phyloP scores from a whole-genome alignment of 2,888 invertebrate genomes.

The Oithona nana region DNA sequence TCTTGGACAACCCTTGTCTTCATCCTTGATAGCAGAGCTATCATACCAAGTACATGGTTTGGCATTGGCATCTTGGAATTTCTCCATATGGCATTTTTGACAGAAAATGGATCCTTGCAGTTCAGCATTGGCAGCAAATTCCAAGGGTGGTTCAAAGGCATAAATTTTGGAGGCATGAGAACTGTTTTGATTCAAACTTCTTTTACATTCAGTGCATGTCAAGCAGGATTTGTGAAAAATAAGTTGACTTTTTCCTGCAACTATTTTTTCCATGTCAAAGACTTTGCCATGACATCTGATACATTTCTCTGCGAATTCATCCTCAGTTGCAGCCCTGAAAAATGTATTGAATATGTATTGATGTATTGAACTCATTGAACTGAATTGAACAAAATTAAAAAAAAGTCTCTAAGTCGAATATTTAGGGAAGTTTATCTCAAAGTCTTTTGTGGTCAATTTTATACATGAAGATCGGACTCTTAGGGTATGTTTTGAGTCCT shows the following conservation, averaged over 20 bases:
- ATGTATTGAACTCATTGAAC: too few species aligned
- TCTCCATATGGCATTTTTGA: neutral
- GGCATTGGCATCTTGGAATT: neutral
- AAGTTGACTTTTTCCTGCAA: neutral
- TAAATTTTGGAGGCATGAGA: neutral
- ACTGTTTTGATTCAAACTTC: neutral
- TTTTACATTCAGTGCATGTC: neutral
- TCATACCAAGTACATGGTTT: neutral
- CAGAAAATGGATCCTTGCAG: neutral
- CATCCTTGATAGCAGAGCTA: neutral
- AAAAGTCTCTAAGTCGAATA: too few species aligned
- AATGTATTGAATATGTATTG: too few species aligned
- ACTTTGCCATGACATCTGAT: slow-evolving; percentile 2
- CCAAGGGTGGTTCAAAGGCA: too few species aligned
- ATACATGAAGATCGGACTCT: too few species aligned
- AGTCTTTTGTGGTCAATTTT: too few species aligned
- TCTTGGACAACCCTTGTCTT: slow-evolving; percentile 1
- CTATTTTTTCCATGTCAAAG: slow-evolving; percentile 4
- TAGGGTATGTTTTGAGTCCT: too few species aligned
- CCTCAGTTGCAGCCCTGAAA: too few species aligned
- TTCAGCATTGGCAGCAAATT: neutral
- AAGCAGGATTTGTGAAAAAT: neutral
- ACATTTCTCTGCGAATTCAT: slow-evolving; percentile 1
- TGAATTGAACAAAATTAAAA: too few species aligned
- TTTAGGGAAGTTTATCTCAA: too few species aligned